Base-by-base conservation (phyloP, 2,113 vertebrate species). In the Notechis scutatus region DNA sequence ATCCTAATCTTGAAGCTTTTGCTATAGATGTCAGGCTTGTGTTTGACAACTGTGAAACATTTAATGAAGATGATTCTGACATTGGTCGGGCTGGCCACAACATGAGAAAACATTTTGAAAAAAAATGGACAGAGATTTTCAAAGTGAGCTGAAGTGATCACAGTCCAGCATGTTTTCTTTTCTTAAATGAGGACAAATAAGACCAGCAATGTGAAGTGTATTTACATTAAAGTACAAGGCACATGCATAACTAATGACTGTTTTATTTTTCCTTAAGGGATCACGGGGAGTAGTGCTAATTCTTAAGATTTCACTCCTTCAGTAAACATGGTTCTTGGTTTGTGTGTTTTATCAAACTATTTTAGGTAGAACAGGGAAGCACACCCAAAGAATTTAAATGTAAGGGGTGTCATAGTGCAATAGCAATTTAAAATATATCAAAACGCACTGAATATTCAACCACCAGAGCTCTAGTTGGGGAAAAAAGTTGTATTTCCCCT, bases 21-120 rank as follows among this genome's bases (percentile, higher is more conserved):
- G 99, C 99, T 93, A 98, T 99, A 59, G 99, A 99, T 93, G 98
- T 99, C 97, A 99, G 99, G 97, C 98, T 99, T 97, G 99, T 99
- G 94, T 99, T 99, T 97, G 99, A 99, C 98, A 99, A 99, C 98
- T 99, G 99, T 97, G 99, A 99, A 98, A 99, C 99, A 95, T 99
- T 99, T 97, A 99, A 99, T 96, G 99, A 99, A 98, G 99, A 99
- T 95, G 99, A 99, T 96, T 99, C 99, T 92, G 99, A 99, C 96
- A 99, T 99, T 96, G 99, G 99, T 95, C 98, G 99, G 96, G 98
- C 99, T 89, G 99, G 99, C 95, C 99, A 99, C 96, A 99, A 98
- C 98, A 99, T 99, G 99, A 98, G 99, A 95, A 99, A 98, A 97
- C 99, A 99, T 97, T 99, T 99, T 96, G 99, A 99, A 98, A 99